Percentiles rank a stretch among this genome's conserved stretches.
Evolutionary conservation across 2,888 invertebrate genomes (phyloP).

Genomic region (Cetonia aurata): DNA sequence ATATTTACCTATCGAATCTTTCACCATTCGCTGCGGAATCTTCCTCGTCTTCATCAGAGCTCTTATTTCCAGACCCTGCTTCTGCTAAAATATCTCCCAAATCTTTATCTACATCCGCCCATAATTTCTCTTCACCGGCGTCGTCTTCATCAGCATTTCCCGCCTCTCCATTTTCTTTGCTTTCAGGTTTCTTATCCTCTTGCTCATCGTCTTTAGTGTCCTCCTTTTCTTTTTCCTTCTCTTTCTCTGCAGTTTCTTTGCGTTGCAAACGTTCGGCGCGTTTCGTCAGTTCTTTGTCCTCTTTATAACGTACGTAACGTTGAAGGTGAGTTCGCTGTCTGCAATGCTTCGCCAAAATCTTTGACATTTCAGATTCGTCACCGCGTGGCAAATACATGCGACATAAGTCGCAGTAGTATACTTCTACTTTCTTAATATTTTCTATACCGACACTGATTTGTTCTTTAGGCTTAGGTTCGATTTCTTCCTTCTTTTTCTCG

Average conservation of each 20-base stretch:
- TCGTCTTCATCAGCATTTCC: conserved; percentile 64
- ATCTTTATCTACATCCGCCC: conserved; percentile 87
- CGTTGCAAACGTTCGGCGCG: conserved; percentile 79
- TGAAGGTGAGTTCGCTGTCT: conserved; percentile 81
- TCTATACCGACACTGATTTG: conserved; percentile 83
- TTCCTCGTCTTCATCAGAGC: conserved; percentile 79
- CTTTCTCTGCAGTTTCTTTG: conserved; percentile 69
- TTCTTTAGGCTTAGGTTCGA: conserved; percentile 69
- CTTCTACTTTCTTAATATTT: conserved; percentile 82
- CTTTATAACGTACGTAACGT: conserved; percentile 82
- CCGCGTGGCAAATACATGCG: conserved; percentile 78
- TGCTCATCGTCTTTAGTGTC: conserved; percentile 52
- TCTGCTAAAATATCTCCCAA: conserved; percentile 81
- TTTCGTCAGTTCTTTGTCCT: conserved; percentile 79
- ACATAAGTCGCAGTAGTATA: conserved; percentile 85
- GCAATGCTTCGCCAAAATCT: conserved; percentile 72
- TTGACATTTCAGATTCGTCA: conserved; percentile 69
- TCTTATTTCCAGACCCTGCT: conserved; percentile 71
- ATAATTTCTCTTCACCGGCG: conserved; percentile 77
- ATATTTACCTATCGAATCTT: conserved; percentile 64
- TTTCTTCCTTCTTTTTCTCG: conserved; percentile 62
- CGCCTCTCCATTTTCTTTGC: conserved; percentile 56
- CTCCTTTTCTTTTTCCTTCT: conserved; percentile 66
- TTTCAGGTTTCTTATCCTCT: conserved; percentile 49
- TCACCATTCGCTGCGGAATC: conserved; percentile 71